Evolutionary conservation across 2,888 invertebrate species (phyloP), one percentile per base, ranked within the genome.

Genomic region (Liopterus haemorrhoidalis): DNA sequence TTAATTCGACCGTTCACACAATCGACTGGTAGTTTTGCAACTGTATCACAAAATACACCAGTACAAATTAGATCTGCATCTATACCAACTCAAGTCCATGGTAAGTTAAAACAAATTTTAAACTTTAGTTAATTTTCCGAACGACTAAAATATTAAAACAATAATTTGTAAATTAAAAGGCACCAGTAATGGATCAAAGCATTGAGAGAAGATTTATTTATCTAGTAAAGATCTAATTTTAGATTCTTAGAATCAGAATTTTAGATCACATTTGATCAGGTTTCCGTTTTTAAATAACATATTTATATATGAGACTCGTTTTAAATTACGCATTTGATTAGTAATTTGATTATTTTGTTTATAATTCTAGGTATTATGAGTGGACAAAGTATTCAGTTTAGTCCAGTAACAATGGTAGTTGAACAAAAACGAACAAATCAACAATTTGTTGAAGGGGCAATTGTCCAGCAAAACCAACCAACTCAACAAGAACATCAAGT

Each of bases 361-460:
- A n/a, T n/a, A n/a, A n/a, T n/a, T n/a, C n/a, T n/a, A 57, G 57
- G 54, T 35, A 58, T 62, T 28, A 59, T 60, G 9, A 46, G 61
- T 20, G 62, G 57, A 51, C 64, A 63, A 47, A 58, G 61, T 27
- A 64, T 69, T 62, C 60, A 68, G 25, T 68, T 65, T 52, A 68
- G 66, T 54, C 66, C 69, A 9, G 64, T 69, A 3, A n/a, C n/a
- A n/a, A 66, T 70, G 67, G 65, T 70, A 4, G 65, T 69, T 1
- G 69, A 69, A 36, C 66, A 60, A 30, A 60, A 57, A 46, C 57
- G 63, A 9, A 46, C 48, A 9, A 50, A 47, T 15, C 57, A 57
- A 40, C 57, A 55, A 32, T 54, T 39, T 30, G 9, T 45, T n/a
- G 45, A 45, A 21, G 16, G 15, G 6, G 25, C 24, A n/a, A 33